These are phyloP conservation scores for Drosophila meridionalis DNA, from an alignment of 2,888 invertebrate species.

Conservation along the genomic window DNA sequence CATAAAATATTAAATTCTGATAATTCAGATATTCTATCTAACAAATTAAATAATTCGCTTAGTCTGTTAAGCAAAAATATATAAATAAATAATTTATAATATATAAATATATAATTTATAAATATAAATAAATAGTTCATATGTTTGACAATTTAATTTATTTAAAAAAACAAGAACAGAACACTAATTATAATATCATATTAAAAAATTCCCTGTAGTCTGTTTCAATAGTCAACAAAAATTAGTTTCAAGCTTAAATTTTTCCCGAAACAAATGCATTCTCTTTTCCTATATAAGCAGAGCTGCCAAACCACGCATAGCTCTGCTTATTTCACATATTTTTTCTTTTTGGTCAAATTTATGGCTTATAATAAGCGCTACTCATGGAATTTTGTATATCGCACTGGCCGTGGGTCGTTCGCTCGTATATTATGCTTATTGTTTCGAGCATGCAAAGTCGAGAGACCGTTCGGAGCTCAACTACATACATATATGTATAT, in stretches of 20 bases:
- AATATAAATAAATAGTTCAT: too few relatives aligned
- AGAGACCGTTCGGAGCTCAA: background rate
- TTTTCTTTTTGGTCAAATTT: constrained; percentile 45
- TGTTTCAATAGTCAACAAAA: background rate
- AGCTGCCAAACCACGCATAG: background rate
- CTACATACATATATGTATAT: background rate
- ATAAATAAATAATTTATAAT: too few relatives aligned
- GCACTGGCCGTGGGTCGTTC: constrained; percentile 20
- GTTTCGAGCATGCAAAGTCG: constrained; percentile 70
- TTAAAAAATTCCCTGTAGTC: background rate
- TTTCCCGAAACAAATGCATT: background rate
- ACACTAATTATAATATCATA: too few relatives aligned
- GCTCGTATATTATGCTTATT: constrained; percentile 71
- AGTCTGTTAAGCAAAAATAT: too few relatives aligned
- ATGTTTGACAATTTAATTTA: too few relatives aligned
- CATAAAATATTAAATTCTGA: too few relatives aligned
- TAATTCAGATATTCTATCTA: too few relatives aligned
- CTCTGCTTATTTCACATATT: background rate
- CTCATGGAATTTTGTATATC: constrained; percentile 56
- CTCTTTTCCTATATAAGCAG: background rate
- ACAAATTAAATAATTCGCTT: too few relatives aligned
- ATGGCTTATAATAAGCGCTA: constrained; percentile 64
- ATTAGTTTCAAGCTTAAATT: background rate
- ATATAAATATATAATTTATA: too few relatives aligned
- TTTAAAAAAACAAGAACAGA: too few relatives aligned